phyloP scores from a whole-genome alignment of 1,140 invertebrate genomes.

The Bombus pyrosoma region DNA sequence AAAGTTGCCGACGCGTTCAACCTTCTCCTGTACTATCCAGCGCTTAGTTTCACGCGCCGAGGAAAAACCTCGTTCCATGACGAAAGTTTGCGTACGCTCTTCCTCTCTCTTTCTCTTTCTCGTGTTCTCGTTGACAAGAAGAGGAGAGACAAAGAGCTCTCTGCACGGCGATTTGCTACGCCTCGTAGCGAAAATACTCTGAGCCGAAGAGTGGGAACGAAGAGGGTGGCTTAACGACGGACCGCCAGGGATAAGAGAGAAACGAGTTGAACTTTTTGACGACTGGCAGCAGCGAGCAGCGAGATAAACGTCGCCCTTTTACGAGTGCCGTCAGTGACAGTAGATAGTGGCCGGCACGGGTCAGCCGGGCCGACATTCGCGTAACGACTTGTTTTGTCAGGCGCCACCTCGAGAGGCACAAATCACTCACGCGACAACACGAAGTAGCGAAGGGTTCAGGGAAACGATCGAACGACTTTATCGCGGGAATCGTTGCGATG shows the following conservation, averaged over 20 bases:
- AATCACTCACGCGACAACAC: slow-evolving; percentile 52
- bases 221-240: slow-evolving; percentile 55
- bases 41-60: slow-evolving; percentile 27
- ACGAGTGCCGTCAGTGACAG: slow-evolving; percentile 47
- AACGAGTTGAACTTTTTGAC: slow-evolving; percentile 67
- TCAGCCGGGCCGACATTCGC: slow-evolving; percentile 50
- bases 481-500: slow-evolving; percentile 54
- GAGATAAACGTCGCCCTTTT: slow-evolving; percentile 66
- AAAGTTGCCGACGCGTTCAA: slow-evolving; percentile 16
- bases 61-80: slow-evolving; percentile 19
- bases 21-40: not conserved
- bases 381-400: slow-evolving; percentile 69
- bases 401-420: slow-evolving; percentile 56
- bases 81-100: slow-evolving; percentile 27
- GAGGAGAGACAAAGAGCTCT: slow-evolving; percentile 2
- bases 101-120: not conserved
- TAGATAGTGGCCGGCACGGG: slow-evolving; percentile 55
- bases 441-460: not conserved
- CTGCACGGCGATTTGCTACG: slow-evolving; percentile 1
- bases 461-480: slow-evolving; percentile 9
- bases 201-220: not conserved
- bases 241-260: slow-evolving; percentile 47
- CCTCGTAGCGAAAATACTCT: not conserved
- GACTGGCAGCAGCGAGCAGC: slow-evolving; percentile 47
- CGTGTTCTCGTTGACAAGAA: not conserved